phyloP scores from a whole-genome alignment of 2,113 vertebrate species.

The Platichthys flesus region DNA sequence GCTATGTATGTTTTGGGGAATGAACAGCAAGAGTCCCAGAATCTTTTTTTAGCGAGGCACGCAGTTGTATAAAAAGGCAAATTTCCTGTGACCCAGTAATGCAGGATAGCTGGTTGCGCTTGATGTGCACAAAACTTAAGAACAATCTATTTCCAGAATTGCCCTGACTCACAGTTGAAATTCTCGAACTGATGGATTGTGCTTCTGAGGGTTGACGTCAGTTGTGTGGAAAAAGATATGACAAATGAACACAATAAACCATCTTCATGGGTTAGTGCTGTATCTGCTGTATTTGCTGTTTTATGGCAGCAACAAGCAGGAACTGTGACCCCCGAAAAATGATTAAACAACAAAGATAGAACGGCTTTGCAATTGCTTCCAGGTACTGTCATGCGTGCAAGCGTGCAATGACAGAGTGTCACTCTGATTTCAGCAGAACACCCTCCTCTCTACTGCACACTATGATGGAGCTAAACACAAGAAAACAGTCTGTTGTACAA shows the following conservation, averaged over 20 bases:
- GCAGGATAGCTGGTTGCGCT: slow-evolving; percentile 18
- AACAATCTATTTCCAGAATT: slow-evolving; percentile 40
- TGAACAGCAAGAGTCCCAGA: slow-evolving; percentile 37
- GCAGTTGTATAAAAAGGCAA: slow-evolving; percentile 37
- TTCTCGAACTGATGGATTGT: slow-evolving; percentile 12
- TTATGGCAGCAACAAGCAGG: slow-evolving; percentile 22
- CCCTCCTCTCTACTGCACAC: background rate
- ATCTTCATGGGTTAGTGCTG: slow-evolving; percentile 23
- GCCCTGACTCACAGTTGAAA: slow-evolving; percentile 29
- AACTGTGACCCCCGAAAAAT: slow-evolving; percentile 29
- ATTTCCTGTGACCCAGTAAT: slow-evolving; percentile 48
- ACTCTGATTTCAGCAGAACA: slow-evolving; percentile 28
- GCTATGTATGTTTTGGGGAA: slow-evolving; percentile 37
- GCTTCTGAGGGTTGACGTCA: slow-evolving; percentile 29
- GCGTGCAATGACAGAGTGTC: slow-evolving; percentile 42
- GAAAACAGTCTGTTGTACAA: slow-evolving; percentile 17
- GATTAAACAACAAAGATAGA: slow-evolving; percentile 27
- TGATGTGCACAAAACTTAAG: slow-evolving; percentile 33
- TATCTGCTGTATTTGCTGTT: slow-evolving; percentile 28
- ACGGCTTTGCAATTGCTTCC: slow-evolving; percentile 14
- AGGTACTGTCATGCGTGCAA: slow-evolving; percentile 27
- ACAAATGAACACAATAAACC: slow-evolving; percentile 8
- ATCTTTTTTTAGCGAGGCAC: slow-evolving; percentile 38
- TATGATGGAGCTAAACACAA: slow-evolving; percentile 38
- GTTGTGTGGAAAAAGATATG: slow-evolving; percentile 12